Percentiles rank a stretch among this genome's conserved stretches.
Evolutionary conservation across 2,888 invertebrate species (phyloP).

Genomic region (Nephrotoma flavescens): DNA sequence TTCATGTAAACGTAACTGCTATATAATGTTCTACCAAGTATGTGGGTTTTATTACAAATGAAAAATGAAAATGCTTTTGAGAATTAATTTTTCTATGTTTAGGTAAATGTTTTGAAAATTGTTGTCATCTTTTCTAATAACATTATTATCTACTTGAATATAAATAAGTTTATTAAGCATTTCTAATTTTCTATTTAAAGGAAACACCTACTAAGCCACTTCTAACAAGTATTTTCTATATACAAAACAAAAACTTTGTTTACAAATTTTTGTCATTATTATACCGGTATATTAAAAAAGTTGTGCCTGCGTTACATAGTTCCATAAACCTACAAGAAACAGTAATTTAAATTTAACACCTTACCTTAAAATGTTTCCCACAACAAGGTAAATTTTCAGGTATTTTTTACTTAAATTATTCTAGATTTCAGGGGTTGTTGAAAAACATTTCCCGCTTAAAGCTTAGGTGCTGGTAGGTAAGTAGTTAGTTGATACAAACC

Average conservation of each 20-base stretch:
- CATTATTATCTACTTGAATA: neutral
- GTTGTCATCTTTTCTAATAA: neutral
- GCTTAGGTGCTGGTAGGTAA: neutral
- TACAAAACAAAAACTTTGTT: neutral
- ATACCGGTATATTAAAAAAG: neutral
- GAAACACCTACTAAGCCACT: neutral
- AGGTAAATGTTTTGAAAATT: neutral
- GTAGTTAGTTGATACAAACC: neutral
- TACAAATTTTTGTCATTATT: neutral
- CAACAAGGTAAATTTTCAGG: neutral
- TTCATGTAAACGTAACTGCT: neutral
- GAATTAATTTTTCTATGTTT: neutral
- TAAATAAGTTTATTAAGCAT: neutral
- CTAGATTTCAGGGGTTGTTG: neutral
- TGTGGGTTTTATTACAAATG: neutral
- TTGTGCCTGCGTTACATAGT: neutral
- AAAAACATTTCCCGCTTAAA: neutral
- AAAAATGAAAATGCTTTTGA: neutral
- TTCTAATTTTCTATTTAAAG: neutral
- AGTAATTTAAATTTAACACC: neutral
- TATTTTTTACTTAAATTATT: neutral
- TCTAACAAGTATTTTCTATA: neutral
- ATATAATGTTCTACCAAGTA: neutral
- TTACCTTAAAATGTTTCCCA: neutral
- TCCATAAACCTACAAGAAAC: neutral